Base-by-base conservation (phyloP, 2,797 vertebrate species). In the Parauchenoglanis punctatus region DNA sequence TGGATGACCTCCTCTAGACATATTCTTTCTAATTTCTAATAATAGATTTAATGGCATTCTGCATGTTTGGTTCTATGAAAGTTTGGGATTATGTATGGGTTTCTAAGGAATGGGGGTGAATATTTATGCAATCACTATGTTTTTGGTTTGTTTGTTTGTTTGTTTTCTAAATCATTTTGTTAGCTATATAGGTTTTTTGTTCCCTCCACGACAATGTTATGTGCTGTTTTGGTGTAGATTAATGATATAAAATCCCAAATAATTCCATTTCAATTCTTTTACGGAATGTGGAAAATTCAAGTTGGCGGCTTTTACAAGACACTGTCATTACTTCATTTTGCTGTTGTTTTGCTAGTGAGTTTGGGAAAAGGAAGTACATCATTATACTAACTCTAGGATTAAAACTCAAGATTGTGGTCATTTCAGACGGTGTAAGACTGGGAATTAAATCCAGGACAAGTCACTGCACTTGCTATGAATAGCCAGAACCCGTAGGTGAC, bases 361-460 rank as follows among this genome's bases (percentile, higher is more conserved):
- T 46, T 15, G 58, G 44, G 40, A n/a, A 70, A 84, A n/a, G 44
- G 10, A n/a, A 40, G 31, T 56, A 25, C 44, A 18, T 81, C 35
- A 81, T 81, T 59, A 59, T 58, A 58, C 10, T 61, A 25, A 44
- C 44, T 61, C 23, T 61, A 44, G 59, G 40, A 81, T 81, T 81
- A 67, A 49, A 46, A 56, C 28, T 83, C 25, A 13, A 58, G 83
- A 81, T 6, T 25, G 20, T 67, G 85, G 85, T 83, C 87, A 84
- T 80, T 61, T 85, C 70, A 65, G 80, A 84, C 13, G n/a, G 6
- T 63, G 5, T 35, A 54, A 56, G 67, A 87, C 63, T 78, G 84
- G 73, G 73, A 84, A 84, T 84, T 61, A 85, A 73, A 89, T 87
- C 81, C 84, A 68, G 83, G 89, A 88, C 86, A 90, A 85, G 83